Evolutionary conservation across 2,888 invertebrate species (phyloP), one percentile per base, ranked within the genome.

Genomic region (Chalcis sispes): DNA sequence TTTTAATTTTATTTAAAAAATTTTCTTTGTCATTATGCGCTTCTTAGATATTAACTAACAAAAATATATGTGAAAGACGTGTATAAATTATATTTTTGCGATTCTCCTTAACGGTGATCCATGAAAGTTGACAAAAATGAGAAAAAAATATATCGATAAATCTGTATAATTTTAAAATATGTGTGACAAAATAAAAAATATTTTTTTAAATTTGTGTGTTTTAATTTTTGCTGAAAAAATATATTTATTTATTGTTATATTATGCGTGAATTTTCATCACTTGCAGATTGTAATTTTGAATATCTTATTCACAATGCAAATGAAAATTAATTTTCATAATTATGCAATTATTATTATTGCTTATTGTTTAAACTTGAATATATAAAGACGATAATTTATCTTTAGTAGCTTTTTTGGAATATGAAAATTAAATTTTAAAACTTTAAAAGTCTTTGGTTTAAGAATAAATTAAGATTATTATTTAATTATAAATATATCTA

Each of bases 171-270:
- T 70, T 77, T 1, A 58, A 76, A 48, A 50, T 65, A 59, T 70
- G 64, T 77, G 69, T 77, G 52, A 70, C 67, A 75, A 67, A 69
- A 69, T 36, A 64, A 77, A 77, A 69, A 65, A 61, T 72, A 72
- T 77, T 72, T 77, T 72, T 77, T 54, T 67, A 67, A 54, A 2
- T 42, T 15, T 42, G 42, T 42, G 7, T 42, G 15, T 8, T 42
- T 4, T 42, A 42, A 13, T 42, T 36, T 36, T 42, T 42, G 15
- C 15, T 42, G 15, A 36, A 2, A 42, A 42, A 8, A 8, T 42
- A 42, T 15, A 42, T 13, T 13, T 42, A 8, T 42, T 8, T 42
- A 42, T 13, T 42, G 15, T 42, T 8, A 42, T n/a, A n/a, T n/a
- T n/a, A n/a, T n/a, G n/a, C n/a, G n/a, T n/a, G n/a, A n/a, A n/a